phyloP scores from a whole-genome alignment of 2,797 vertebrate genomes.

The Petrocephalus sullivani region DNA sequence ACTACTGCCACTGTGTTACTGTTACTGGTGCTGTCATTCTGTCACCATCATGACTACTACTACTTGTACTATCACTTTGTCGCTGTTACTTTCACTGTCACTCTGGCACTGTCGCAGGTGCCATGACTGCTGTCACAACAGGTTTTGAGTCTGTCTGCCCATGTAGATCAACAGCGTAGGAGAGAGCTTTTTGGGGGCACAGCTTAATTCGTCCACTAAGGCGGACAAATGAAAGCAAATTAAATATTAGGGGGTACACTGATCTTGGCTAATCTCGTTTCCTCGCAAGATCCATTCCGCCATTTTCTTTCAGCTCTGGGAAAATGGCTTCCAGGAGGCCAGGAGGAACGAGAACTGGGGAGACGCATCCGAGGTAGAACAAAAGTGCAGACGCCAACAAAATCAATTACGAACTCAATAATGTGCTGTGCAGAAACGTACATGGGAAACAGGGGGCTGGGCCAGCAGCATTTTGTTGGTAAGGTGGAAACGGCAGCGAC shows the following conservation, averaged over 20 bases:
- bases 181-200: background rate
- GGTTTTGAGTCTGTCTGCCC: background rate
- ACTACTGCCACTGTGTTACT: background rate
- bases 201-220: background rate
- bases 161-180: background rate
- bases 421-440: background rate
- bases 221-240: background rate
- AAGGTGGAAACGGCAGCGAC: background rate
- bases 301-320: background rate
- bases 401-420: slow-evolving; percentile 6
- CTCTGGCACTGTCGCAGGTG: background rate
- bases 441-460: background rate
- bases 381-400: background rate
- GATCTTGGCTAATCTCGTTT: background rate
- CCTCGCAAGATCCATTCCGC: background rate
- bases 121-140: background rate
- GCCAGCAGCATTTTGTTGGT: background rate
- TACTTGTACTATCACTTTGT: background rate
- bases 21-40: background rate
- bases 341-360: background rate
- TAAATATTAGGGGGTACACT: background rate
- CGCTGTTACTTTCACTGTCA: background rate
- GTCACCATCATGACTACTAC: background rate
- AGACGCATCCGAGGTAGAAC: background rate
- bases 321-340: background rate